phyloP scores from a whole-genome alignment of 2,888 invertebrate genomes.

The Spilarctia lutea region DNA sequence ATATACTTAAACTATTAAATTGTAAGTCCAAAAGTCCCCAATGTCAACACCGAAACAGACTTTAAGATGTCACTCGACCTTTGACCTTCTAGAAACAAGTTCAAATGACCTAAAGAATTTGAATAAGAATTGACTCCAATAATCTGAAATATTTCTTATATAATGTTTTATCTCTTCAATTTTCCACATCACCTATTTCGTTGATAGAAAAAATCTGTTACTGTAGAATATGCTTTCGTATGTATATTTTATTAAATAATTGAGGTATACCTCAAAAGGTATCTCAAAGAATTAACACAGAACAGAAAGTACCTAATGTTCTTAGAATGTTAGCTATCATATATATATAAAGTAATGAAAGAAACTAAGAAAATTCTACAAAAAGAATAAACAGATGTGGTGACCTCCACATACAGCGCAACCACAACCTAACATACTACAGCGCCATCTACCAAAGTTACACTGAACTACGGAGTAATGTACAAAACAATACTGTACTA shows the following conservation, averaged over 20 bases:
- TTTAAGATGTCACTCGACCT: slow-evolving; percentile 4
- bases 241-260: background rate
- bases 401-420: too few species aligned
- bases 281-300: too few species aligned
- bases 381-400: too few species aligned
- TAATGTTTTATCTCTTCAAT: background rate
- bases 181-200: background rate
- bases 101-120: background rate
- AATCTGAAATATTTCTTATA: background rate
- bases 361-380: too few species aligned
- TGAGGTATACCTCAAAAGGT: background rate
- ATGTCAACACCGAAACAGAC: slow-evolving; percentile 18
- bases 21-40: slow-evolving; percentile 3
- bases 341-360: too few species aligned
- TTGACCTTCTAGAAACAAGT: background rate
- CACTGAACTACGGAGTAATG: too few species aligned
- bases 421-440: too few species aligned
- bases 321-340: too few species aligned
- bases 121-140: background rate
- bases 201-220: background rate
- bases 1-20: background rate
- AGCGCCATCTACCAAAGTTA: too few species aligned
- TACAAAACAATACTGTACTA: too few species aligned
- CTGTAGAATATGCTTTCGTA: background rate
- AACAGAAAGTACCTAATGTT: too few species aligned